Conservation (phyloP, 2,888 invertebrate species). For the Trichopoda pennipes region DNA sequence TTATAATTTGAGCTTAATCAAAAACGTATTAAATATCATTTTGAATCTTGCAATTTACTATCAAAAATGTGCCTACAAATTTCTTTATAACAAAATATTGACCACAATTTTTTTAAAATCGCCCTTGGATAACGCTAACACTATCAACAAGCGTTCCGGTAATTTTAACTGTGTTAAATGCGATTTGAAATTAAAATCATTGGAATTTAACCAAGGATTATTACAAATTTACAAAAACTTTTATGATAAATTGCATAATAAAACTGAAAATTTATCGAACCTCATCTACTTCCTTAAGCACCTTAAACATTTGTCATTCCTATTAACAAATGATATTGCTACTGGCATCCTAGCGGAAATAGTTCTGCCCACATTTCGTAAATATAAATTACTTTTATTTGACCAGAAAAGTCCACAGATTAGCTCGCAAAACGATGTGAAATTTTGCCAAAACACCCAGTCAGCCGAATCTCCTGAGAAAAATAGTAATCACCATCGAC, state of each 20-base stretch:
- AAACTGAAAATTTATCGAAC: slow-evolving; percentile 49
- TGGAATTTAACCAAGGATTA: slow-evolving; percentile 75
- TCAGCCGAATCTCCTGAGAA: slow-evolving; percentile 41
- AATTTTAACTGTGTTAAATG: slow-evolving; percentile 73
- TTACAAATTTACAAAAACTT: slow-evolving; percentile 73
- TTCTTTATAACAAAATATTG: slow-evolving; percentile 76
- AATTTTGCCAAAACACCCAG: slow-evolving; percentile 54
- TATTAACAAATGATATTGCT: slow-evolving; percentile 76
- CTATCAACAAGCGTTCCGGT: slow-evolving; percentile 35
- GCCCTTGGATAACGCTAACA: slow-evolving; percentile 4
- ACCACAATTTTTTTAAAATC: slow-evolving; percentile 74
- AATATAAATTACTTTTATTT: slow-evolving; percentile 71
- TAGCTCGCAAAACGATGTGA: slow-evolving; percentile 50
- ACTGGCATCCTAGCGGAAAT: slow-evolving; percentile 78
- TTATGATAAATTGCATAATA: slow-evolving; percentile 54
- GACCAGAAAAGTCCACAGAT: slow-evolving; percentile 19
- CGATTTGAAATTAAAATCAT: slow-evolving; percentile 76
- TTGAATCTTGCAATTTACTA: slow-evolving; percentile 71
- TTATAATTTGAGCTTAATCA: slow-evolving; percentile 74
- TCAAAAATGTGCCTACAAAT: slow-evolving; percentile 77
- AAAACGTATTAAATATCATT: slow-evolving; percentile 73
- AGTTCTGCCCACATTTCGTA: slow-evolving; percentile 78
- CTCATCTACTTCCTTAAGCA: slow-evolving; percentile 77
- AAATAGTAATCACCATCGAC: slow-evolving; percentile 51
- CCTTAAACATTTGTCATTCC: slow-evolving; percentile 77